Evolutionary conservation across 1,140 invertebrate genomes (phyloP), one percentile per base, ranked within the genome.

Genomic region (Sarcophaga bullata): DNA sequence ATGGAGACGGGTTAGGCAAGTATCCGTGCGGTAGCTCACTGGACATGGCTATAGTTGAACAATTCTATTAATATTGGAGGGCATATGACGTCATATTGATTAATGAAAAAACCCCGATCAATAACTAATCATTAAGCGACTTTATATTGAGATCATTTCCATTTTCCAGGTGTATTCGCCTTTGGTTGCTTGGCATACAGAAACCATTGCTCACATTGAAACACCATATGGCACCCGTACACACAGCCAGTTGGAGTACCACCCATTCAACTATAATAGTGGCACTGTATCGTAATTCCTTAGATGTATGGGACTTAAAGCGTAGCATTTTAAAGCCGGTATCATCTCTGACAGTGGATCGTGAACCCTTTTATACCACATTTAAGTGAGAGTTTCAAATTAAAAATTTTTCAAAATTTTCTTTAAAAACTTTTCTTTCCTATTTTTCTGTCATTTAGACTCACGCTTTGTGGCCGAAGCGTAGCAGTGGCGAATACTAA

Each of bases 241-340:
- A 92, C 84, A 94, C 93, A 81, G 94, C 94, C 8, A 92, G 92
- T 1, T 98, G 96, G 94, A 94, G 95, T 85, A 96, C 95, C 0
- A 94, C 93, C 8, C 95, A 96, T 85, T 95, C 96, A 0, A 96
- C 96, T 0, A 94, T 97, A 4, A 92, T 97, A 81, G 94, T 95
- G 4, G 95, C 94, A 0, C 93, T 95, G 0, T 94, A 93, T 72
- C 93, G 93, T 8, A 94, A 94, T 85, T 92, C 92, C 8, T 92
- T 96, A 6, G 93, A 93, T 25, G 91, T 96, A 50, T 96, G 95
- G 95, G 94, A 95, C 86, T 90, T 96, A 1, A 91, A 92, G 48
- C 91, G 93, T 13, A 95, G 94, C 85, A 93, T 91, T 2, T 92
- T 94, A 46, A 91, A 92, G 13, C 93, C 95, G 0, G 92, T 92